Evolutionary conservation across 2,113 vertebrate species (phyloP).

Genomic region (Helogale parvula): DNA sequence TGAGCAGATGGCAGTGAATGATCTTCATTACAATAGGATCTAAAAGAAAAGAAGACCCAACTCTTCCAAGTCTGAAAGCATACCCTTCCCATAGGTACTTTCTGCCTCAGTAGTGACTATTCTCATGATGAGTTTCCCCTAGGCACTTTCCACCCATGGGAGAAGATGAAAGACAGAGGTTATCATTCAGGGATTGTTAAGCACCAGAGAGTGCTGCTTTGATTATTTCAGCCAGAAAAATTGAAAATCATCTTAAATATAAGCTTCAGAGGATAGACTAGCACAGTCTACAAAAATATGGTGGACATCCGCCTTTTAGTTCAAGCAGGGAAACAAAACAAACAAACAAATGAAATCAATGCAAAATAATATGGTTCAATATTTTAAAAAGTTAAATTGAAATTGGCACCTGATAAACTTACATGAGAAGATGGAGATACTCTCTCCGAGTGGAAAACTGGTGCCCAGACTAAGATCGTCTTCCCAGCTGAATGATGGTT

Average conservation of each 20-base stretch:
- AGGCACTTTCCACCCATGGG: background rate
- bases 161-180: background rate
- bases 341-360: background rate
- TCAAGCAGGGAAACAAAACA: background rate
- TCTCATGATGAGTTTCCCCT: background rate
- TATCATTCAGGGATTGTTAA: background rate
- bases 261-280: background rate
- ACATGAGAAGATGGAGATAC: background rate
- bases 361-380: background rate
- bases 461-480: rapidly evolving
- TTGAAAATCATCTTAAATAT: background rate
- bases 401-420: background rate
- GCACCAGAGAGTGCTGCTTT: background rate
- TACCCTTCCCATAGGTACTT: background rate
- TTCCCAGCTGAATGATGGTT: background rate
- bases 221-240: background rate
- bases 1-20: constrained; percentile 53
- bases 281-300: background rate
- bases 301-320: background rate
- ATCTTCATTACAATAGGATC: background rate
- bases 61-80: background rate
- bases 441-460: background rate
- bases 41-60: background rate
- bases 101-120: background rate
- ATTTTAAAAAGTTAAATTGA: background rate